These are phyloP conservation scores for Ataeniobius toweri DNA, from an alignment of 2,797 vertebrate genomes.

Conservation along the genomic window DNA sequence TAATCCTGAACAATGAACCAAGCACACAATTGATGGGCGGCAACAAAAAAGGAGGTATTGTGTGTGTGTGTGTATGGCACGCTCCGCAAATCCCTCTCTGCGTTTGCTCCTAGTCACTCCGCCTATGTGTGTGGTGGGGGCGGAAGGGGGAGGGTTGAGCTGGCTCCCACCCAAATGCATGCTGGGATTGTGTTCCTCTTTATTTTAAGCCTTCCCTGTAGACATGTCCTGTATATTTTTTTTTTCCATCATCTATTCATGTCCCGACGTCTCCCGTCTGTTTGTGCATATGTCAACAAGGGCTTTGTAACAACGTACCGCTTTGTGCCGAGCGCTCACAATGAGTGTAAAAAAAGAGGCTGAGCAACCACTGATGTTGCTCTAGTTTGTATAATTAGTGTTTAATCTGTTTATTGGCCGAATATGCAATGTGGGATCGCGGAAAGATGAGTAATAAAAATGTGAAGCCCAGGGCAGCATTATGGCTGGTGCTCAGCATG, in stretches of 20 bases:
- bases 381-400: conserved; percentile 13
- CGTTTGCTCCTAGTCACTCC: conserved; percentile 68
- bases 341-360: conserved; percentile 28
- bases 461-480: background rate
- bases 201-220: conserved; percentile 87
- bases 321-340: conserved; percentile 39
- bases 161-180: conserved; percentile 79
- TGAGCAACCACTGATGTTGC: conserved; percentile 22
- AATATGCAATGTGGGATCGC: conserved; percentile 10
- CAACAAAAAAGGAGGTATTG: conserved; percentile 48
- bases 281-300: conserved; percentile 33
- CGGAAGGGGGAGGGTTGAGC: conserved; percentile 49
- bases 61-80: conserved; percentile 48
- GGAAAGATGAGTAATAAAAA: conserved; percentile 1
- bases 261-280: conserved; percentile 52
- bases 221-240: conserved; percentile 83
- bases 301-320: conserved; percentile 39
- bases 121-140: conserved; percentile 19
- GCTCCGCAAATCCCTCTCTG: conserved; percentile 68
- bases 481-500: background rate
- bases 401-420: conserved; percentile 1
- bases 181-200: conserved; percentile 84
- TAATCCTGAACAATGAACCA: conserved; percentile 52
- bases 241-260: conserved; percentile 46
- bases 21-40: conserved; percentile 55